phyloP scores from a whole-genome alignment of 2,797 vertebrate genomes.

The Periparus ater region DNA sequence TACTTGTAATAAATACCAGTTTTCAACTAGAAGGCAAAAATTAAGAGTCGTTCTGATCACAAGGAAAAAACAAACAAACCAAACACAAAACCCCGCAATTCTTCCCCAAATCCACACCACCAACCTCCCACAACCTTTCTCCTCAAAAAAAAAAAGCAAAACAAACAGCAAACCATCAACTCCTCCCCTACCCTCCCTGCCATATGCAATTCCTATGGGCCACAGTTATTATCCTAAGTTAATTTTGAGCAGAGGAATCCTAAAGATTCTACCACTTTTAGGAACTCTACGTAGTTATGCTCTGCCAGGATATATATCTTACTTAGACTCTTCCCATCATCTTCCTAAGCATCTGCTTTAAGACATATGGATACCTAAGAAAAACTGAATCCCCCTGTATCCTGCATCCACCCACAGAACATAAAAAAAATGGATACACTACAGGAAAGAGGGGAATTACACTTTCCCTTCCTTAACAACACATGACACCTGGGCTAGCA shows the following conservation, averaged over 20 bases:
- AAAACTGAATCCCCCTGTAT: not conserved
- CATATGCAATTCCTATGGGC: fast-evolving
- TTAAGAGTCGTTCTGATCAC: not conserved
- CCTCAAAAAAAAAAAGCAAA: not conserved
- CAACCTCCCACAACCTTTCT: not conserved
- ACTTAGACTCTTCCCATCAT: not conserved
- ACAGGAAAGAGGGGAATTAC: not conserved
- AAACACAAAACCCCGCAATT: not conserved
- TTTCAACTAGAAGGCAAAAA: not conserved
- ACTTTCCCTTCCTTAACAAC: not conserved
- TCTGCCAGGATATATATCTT: not conserved
- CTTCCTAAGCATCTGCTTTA: not conserved
- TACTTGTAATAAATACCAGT: not conserved
- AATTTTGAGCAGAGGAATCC: not conserved
- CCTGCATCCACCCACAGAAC: not conserved
- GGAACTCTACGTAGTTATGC: not conserved
- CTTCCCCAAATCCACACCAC: not conserved
- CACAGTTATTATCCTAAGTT: not conserved
- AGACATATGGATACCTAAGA: not conserved
- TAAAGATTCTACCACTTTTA: not conserved
- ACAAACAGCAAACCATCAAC: not conserved
- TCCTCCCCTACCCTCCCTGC: not conserved
- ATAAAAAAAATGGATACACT: not conserved
- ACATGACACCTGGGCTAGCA: not conserved
- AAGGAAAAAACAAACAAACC: not conserved